A percentile compares a stretch with the other conserved stretches of the same genome.
These are phyloP conservation scores for Semnornis frantzii DNA, from an alignment of 2,113 vertebrate species.

Conservation along the genomic window DNA sequence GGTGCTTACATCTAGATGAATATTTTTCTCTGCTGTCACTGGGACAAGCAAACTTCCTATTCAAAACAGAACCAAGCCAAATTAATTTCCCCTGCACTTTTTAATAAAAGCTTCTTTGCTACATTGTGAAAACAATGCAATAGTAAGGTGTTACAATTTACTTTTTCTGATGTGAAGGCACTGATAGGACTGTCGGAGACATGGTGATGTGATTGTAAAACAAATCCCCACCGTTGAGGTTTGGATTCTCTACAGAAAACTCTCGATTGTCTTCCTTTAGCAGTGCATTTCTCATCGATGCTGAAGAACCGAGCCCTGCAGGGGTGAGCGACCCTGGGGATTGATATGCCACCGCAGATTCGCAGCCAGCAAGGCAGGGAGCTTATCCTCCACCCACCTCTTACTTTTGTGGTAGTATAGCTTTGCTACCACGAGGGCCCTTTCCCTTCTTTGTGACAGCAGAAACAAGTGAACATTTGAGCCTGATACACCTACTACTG, in stretches of 20 bases:
- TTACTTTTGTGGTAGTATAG: background rate
- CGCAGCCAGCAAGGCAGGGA: rapidly evolving
- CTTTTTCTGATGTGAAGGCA: background rate
- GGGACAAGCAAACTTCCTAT: background rate
- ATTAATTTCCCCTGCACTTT: background rate
- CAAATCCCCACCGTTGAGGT: background rate
- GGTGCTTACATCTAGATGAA: background rate
- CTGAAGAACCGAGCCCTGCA: background rate
- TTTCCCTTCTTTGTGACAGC: background rate
- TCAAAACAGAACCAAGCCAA: background rate
- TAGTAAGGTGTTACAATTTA: background rate
- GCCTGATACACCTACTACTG: background rate
- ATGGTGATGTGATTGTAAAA: background rate
- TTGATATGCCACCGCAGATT: rapidly evolving
- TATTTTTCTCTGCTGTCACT: background rate
- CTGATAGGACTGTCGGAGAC: background rate
- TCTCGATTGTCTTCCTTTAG: rapidly evolving
- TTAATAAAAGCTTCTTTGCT: background rate
- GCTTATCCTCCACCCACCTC: rapidly evolving
- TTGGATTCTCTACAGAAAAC: background rate
- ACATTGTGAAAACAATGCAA: background rate
- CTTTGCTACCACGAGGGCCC: rapidly evolving
- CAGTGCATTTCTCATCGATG: rapidly evolving
- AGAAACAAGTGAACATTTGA: background rate
- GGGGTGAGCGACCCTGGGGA: rapidly evolving